A percentile compares a stretch with the other conserved stretches of the same genome.
Evolutionary conservation across 2,113 vertebrate species (phyloP).

Genomic region (Thalassoma bifasciatum): DNA sequence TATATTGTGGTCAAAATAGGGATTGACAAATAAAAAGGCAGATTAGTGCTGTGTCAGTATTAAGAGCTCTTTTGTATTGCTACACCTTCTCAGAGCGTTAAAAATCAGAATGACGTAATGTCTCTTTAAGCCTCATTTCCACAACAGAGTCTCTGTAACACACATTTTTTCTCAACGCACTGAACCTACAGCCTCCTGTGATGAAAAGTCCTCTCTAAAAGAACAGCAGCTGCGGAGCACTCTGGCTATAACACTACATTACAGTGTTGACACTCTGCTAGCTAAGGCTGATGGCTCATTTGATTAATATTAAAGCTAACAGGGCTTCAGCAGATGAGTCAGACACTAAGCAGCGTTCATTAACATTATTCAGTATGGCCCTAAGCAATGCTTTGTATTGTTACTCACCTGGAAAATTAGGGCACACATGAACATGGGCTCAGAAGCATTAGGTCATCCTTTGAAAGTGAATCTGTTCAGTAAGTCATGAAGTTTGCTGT

Average conservation of each 20-base stretch:
- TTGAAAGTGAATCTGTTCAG: not conserved
- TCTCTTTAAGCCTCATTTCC: not conserved
- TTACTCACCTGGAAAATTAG: constrained; percentile 11
- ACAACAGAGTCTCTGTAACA: not conserved
- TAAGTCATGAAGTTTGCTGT: not conserved
- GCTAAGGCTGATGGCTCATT: constrained; percentile 12
- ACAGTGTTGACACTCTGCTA: not conserved
- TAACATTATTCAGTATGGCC: constrained; percentile 12
- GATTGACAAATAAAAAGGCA: not conserved
- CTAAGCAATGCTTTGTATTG: not conserved
- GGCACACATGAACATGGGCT: not conserved
- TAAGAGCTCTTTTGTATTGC: constrained; percentile 1
- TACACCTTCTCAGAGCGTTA: constrained; percentile 17
- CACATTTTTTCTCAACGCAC: not conserved
- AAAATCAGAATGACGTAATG: constrained; percentile 17
- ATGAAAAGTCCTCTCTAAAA: constrained; percentile 2
- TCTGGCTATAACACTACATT: not conserved
- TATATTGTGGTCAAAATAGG: constrained; percentile 41
- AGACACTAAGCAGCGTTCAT: constrained; percentile 1
- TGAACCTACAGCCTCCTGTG: not conserved
- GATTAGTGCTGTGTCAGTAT: not conserved
- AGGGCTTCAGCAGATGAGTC: constrained; percentile 5
- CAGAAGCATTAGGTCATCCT: not conserved
- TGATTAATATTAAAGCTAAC: constrained; percentile 23
- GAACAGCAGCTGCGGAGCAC: not conserved